phyloP scores from a whole-genome alignment of 2,888 invertebrate genomes.

The Cataglyphis albicans region DNA sequence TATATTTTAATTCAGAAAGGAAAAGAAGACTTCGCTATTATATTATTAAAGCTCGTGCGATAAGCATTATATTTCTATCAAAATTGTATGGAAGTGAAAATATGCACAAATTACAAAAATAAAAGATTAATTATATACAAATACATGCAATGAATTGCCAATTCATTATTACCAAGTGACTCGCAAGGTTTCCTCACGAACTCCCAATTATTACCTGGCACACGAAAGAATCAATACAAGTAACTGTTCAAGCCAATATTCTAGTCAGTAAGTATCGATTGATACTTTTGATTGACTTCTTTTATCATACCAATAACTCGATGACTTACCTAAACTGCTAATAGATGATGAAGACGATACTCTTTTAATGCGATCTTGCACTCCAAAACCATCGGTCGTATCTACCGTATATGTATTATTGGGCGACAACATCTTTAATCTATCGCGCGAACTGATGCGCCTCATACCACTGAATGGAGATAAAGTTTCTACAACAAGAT shows the following conservation, averaged over 20 bases:
- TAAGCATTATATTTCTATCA: conserved; percentile 44
- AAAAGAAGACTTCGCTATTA: conserved; percentile 42
- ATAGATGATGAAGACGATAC: conserved; percentile 91
- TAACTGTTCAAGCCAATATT: conserved; percentile 59
- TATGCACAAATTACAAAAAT: conserved; percentile 7
- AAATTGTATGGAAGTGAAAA: conserved; percentile 20
- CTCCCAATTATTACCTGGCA: conserved; percentile 86
- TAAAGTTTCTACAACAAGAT: conserved; percentile 83
- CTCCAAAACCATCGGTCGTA: conserved; percentile 83
- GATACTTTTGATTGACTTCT: conserved; percentile 28
- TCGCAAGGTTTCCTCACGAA: conserved; percentile 86
- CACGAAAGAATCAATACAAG: conserved; percentile 77
- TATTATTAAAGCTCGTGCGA: conserved; percentile 54
- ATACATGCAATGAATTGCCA: conserved; percentile 70
- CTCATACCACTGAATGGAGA: conserved; percentile 85
- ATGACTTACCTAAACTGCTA: conserved; percentile 87
- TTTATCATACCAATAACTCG: not conserved
- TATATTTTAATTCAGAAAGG: conserved; percentile 13
- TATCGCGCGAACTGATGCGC: conserved; percentile 85
- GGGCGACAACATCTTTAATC: conserved; percentile 85
- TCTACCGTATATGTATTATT: conserved; percentile 81
- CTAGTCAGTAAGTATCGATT: conserved; percentile 23
- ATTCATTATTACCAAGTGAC: conserved; percentile 84
- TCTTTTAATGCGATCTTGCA: conserved; percentile 87
- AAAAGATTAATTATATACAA: not conserved